phyloP scores from a whole-genome alignment of 2,113 vertebrate genomes.

The Phodopus roborovskii region DNA sequence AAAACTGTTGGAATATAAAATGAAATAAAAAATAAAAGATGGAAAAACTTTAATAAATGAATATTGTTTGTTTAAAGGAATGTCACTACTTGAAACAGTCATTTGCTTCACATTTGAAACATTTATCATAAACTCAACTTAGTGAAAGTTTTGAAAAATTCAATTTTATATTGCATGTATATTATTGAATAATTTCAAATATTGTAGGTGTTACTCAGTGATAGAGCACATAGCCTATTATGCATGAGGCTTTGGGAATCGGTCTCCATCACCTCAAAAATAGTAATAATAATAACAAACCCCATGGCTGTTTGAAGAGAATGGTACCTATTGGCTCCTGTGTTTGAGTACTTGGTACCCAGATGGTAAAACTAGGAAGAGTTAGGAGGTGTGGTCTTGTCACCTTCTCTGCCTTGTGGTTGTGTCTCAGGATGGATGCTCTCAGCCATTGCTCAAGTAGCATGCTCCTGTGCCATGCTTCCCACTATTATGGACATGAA shows the following conservation, averaged over 20 bases:
- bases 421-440: neutral
- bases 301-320: neutral
- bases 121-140: neutral
- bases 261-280: neutral
- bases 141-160: neutral
- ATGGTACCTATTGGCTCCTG: neutral
- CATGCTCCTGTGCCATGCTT: neutral
- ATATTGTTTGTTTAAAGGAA: neutral
- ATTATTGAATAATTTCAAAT: neutral
- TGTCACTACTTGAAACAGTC: neutral
- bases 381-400: neutral
- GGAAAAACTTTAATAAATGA: neutral
- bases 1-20: too few relatives aligned
- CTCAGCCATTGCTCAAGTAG: neutral
- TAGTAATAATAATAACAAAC: neutral
- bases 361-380: neutral
- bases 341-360: neutral
- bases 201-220: neutral
- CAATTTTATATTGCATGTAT: neutral
- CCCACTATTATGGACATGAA: neutral
- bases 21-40: too few relatives aligned
- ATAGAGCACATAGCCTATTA: neutral
- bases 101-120: neutral
- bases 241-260: neutral
- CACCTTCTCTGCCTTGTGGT: neutral